Base-by-base conservation (phyloP, 2,797 vertebrate species). In the Crocidura indochinensis region DNA sequence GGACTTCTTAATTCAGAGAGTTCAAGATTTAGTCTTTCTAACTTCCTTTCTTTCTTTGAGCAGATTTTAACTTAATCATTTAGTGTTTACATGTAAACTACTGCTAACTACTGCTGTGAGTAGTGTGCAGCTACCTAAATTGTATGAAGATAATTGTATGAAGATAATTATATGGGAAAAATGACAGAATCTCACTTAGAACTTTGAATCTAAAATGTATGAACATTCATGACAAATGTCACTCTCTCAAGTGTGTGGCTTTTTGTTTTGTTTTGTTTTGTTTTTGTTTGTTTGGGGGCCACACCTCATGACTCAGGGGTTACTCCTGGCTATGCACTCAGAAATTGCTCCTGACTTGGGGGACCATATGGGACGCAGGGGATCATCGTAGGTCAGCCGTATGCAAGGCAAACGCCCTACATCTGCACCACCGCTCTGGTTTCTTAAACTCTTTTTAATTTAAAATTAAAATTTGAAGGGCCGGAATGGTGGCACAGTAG, bases 181-280 rank as follows among this genome's bases (percentile, higher is more conserved):
- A 89, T 11, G 65, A n/a, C 46, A 31, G 2, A 84, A 15, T 20
- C n/a, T 84, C 3, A 12, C 84, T 89, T 87, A 67, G 24, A 81
- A 44, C 8, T 64, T 22, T 20, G 72, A 87, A 78, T 0, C 22
- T 65, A 29, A 79, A 81, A 22, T 19, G 9, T 83, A 87, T 80
- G 12, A 64, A 38, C 26, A 29, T 27, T 67, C 12, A 76, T 53
- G 64, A 47, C 14, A 76, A 77, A 87, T 84, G 6, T 17, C 44
- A 29, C n/a, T 56, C 10, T 85, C 24, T 88, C 8, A 85, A 88
- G 17, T 27, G 47, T 10, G 92, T 71, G 38, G 51, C n/a, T n/a
- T n/a, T n/a, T n/a, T n/a, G n/a, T n/a, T n/a, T n/a, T n/a, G n/a
- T n/a, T n/a, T n/a, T n/a, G n/a, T n/a, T n/a, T n/a, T n/a, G n/a